Evolutionary conservation across 2,797 vertebrate species (phyloP).

Genomic region (Spinus pinus): DNA sequence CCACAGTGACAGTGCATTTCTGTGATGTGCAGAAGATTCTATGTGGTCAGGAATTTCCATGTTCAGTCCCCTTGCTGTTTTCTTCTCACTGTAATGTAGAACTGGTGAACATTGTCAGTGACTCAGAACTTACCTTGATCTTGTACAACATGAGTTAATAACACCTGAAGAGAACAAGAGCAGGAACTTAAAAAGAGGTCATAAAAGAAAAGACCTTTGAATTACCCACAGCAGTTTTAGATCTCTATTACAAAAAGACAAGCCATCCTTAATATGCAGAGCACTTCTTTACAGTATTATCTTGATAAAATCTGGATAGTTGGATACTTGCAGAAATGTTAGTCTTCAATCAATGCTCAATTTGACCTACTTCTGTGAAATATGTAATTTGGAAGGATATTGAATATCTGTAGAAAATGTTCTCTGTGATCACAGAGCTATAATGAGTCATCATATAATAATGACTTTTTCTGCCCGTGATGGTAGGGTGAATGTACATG

Average conservation of each 20-base stretch:
- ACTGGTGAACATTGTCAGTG: background rate
- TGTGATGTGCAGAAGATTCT: background rate
- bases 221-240: background rate
- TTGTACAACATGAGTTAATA: background rate
- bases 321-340: constrained; percentile 16
- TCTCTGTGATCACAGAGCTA: background rate
- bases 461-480: background rate
- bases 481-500: background rate
- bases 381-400: constrained; percentile 19
- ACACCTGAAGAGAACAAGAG: background rate
- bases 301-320: constrained; percentile 36
- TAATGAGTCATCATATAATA: background rate
- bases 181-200: background rate
- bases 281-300: constrained; percentile 7
- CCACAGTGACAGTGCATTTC: background rate
- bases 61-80: background rate
- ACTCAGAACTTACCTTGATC: background rate
- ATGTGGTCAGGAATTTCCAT: background rate
- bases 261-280: constrained; percentile 24
- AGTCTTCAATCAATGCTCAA: constrained; percentile 39
- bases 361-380: constrained; percentile 45
- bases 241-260: constrained; percentile 20
- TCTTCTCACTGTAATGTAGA: background rate
- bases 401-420: constrained; percentile 28
- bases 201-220: background rate